phyloP scores from a whole-genome alignment of 1,140 invertebrate genomes.

The Drosophila paulistorum region DNA sequence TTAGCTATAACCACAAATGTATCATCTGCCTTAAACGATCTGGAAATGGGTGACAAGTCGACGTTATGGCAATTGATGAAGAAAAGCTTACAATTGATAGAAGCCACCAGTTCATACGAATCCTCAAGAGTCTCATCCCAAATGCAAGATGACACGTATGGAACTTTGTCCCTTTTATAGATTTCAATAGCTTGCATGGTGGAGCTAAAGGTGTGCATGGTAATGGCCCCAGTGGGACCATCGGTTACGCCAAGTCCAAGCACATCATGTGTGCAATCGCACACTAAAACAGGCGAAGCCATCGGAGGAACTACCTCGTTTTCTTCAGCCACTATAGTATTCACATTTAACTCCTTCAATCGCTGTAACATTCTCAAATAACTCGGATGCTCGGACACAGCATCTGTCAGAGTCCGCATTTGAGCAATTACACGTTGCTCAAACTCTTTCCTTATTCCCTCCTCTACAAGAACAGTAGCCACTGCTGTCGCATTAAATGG shows the following conservation, averaged over 20 bases:
- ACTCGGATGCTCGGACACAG: conserved; percentile 6
- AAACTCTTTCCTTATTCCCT: conserved; percentile 44
- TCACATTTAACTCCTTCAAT: conserved; percentile 17
- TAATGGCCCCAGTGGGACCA: conserved; percentile 39
- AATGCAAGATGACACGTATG: conserved; percentile 33
- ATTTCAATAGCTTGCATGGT: conserved; percentile 48
- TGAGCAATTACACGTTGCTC: conserved; percentile 26
- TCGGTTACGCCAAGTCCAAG: conserved; percentile 21
- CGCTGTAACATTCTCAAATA: conserved; percentile 17
- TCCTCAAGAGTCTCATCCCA: conserved; percentile 63
- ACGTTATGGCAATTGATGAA: conserved; percentile 66
- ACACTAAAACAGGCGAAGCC: conserved; percentile 42
- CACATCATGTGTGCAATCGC: conserved; percentile 37
- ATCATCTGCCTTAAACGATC: not conserved
- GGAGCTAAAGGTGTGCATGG: conserved; percentile 53
- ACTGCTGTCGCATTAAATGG: conserved; percentile 41
- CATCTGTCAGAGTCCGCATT: conserved; percentile 24
- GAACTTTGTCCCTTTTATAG: conserved; percentile 31
- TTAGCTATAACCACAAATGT: conserved; percentile 26
- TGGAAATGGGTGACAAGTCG: conserved; percentile 24
- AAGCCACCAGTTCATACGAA: conserved; percentile 60
- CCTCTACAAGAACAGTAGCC: conserved; percentile 54
- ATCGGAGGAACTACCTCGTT: not conserved
- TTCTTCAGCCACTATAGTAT: conserved; percentile 28
- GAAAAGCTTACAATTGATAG: conserved; percentile 31